These are phyloP conservation scores for Mesorhabditis sp. DNA, from an alignment of 2,888 invertebrate species.

Conservation along the genomic window DNA sequence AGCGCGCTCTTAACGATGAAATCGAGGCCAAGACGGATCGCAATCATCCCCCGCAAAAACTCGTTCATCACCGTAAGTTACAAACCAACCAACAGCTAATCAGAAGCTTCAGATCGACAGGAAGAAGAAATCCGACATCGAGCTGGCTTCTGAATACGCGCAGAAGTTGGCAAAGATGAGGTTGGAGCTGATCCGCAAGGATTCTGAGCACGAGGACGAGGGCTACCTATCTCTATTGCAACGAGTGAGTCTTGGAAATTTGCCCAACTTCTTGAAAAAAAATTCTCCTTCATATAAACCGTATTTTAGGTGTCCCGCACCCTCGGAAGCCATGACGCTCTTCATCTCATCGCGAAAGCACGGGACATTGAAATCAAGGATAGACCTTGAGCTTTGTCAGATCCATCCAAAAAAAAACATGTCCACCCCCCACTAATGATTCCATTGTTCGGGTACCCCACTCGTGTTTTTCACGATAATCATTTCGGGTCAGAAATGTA, in stretches of 20 bases:
- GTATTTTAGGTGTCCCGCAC: background rate
- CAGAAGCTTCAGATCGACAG: background rate
- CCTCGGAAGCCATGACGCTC: background rate
- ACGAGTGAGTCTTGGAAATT: background rate
- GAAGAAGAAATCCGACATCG: conserved; percentile 10
- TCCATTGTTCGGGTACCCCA: too few relatives aligned
- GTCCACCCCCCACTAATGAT: background rate
- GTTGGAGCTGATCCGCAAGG: conserved; percentile 13
- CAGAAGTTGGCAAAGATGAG: conserved; percentile 13
- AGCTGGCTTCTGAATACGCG: conserved; percentile 18
- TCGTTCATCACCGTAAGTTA: too few relatives aligned
- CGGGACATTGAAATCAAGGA: background rate
- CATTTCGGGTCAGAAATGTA: background rate
- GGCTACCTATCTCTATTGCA: background rate
- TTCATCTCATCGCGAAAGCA: background rate
- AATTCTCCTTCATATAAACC: too few relatives aligned
- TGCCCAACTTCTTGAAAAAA: too few relatives aligned
- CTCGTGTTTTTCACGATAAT: too few relatives aligned
- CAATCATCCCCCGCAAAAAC: too few relatives aligned
- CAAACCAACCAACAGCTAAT: too few relatives aligned
- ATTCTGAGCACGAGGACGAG: conserved; percentile 14
- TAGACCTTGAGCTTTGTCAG: background rate
- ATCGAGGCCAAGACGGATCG: conserved; percentile 4
- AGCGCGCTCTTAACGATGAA: conserved; percentile 14
- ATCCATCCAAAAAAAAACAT: background rate